Evolutionary conservation across 2,888 invertebrate species (phyloP).

Genomic region (Endotricha flammealis): DNA sequence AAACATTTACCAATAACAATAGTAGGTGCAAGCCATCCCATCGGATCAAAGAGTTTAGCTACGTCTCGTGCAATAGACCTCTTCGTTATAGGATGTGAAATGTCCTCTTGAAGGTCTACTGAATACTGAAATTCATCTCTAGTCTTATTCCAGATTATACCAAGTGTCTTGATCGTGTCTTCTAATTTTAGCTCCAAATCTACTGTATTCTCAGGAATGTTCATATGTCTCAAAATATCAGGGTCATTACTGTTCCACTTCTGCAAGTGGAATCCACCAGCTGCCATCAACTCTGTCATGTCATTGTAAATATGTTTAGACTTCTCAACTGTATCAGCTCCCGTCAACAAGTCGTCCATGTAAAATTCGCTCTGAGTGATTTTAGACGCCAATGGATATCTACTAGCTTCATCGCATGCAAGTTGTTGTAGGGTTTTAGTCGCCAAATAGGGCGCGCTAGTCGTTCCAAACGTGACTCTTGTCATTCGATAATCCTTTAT

Average conservation of each 20-base stretch:
- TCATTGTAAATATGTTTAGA: neutral
- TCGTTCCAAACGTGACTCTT: slow-evolving; percentile 12
- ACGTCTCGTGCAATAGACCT: no score
- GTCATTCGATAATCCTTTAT: slow-evolving; percentile 4
- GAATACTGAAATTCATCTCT: slow-evolving; percentile 12
- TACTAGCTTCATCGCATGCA: neutral
- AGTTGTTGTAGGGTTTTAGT: slow-evolving; percentile 1
- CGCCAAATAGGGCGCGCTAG: slow-evolving; percentile 7
- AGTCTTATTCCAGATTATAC: no score
- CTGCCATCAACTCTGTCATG: neutral
- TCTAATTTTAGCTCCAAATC: no score
- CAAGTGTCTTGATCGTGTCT: no score
- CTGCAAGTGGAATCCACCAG: slow-evolving; percentile 4
- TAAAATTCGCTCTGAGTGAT: neutral
- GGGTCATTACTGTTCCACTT: slow-evolving; percentile 4
- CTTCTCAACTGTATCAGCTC: neutral
- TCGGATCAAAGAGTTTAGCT: no score
- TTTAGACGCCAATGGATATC: slow-evolving; percentile 1
- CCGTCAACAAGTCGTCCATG: slow-evolving; percentile 2
- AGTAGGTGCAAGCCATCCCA: no score
- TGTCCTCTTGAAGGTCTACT: neutral
- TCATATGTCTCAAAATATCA: no score
- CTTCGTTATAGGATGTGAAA: no score
- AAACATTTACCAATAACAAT: no score
- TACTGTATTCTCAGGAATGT: no score